These are phyloP conservation scores for Leptocoma aspasia DNA, from an alignment of 2,113 vertebrate species.

Conservation along the genomic window DNA sequence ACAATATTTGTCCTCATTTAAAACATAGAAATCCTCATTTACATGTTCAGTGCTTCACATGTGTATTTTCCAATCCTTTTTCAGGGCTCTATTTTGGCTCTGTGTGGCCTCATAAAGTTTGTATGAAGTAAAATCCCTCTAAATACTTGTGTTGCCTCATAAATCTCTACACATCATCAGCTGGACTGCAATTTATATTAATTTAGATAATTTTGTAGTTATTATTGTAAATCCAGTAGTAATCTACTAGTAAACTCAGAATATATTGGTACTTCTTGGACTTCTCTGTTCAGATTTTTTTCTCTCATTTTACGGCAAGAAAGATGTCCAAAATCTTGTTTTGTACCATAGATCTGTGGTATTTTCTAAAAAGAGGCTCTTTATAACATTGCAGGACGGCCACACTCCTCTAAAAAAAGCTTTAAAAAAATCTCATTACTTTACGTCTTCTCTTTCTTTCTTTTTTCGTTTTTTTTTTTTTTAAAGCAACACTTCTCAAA, in stretches of 20 bases:
- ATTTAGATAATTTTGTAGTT: neutral
- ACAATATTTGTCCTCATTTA: slow-evolving; percentile 10
- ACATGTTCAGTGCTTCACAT: accelerated
- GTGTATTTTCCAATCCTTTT: neutral
- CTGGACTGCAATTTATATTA: neutral
- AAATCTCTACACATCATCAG: neutral
- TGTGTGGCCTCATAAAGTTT: neutral
- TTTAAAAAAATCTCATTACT: neutral
- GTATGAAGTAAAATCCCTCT: neutral
- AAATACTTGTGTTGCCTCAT: neutral
- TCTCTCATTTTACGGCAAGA: neutral
- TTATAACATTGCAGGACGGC: neutral
- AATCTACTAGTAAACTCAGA: neutral
- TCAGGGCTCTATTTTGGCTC: neutral
- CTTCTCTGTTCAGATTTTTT: neutral
- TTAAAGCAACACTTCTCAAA: neutral
- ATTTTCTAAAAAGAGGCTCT: neutral
- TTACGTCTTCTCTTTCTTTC: neutral
- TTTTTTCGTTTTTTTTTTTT: neutral
- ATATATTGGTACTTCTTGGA: neutral
- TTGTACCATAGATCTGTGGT: neutral
- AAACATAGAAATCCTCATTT: neutral
- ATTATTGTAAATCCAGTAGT: neutral
- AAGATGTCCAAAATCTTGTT: neutral
- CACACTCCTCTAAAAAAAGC: neutral